phyloP scores from a whole-genome alignment of 1,140 invertebrate genomes.

The Apocrypta bakeri region DNA sequence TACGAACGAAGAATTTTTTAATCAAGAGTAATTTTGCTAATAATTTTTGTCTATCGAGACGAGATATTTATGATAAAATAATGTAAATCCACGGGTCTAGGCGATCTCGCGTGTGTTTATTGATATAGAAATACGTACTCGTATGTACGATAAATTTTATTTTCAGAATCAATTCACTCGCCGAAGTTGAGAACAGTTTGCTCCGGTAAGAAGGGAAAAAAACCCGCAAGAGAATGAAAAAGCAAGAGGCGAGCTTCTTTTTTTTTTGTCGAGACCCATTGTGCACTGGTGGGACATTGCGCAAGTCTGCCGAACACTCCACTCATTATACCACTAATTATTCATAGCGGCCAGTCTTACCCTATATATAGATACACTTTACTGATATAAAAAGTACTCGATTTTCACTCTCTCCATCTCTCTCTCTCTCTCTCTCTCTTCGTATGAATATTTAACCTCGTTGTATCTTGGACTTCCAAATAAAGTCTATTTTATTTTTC shows the following conservation, averaged over 20 bases:
- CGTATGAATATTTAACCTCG: not conserved
- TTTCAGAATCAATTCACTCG: not conserved
- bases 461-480: not conserved
- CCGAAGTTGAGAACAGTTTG: conserved; percentile 70
- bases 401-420: not conserved
- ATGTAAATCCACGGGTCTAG: too few relatives aligned
- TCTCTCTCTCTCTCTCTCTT: too few relatives aligned
- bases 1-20: too few relatives aligned
- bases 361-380: not conserved
- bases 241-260: conserved; percentile 54
- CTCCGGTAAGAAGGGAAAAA: conserved; percentile 8
- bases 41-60: too few relatives aligned
- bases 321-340: conserved; percentile 75
- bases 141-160: not conserved
- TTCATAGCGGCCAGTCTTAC: conserved; percentile 59
- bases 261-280: conserved; percentile 66
- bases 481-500: not conserved
- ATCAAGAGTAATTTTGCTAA: too few relatives aligned
- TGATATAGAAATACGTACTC: too few relatives aligned
- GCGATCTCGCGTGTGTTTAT: too few relatives aligned
- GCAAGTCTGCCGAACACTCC: conserved; percentile 71
- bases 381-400: not conserved
- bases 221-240: not conserved
- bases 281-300: conserved; percentile 70
- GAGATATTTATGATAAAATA: too few relatives aligned